A percentile compares a stretch with the other conserved stretches of the same genome.
phyloP scores from a whole-genome alignment of 1,140 invertebrate genomes.

The Drosophila rufa region DNA sequence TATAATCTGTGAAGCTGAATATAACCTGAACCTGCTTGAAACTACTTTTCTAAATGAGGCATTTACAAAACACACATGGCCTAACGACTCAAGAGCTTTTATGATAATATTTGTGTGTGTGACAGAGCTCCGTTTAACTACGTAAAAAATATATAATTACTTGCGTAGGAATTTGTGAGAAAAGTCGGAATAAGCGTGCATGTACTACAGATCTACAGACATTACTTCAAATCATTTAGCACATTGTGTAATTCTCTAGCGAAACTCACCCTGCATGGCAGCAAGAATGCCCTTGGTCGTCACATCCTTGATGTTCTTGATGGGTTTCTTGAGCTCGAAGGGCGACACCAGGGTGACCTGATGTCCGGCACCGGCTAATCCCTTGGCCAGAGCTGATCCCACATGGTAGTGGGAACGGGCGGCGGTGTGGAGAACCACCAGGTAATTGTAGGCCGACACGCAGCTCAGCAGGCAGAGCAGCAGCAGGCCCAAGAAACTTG shows the following conservation, averaged over 20 bases:
- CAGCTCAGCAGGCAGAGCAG: constrained; percentile 58
- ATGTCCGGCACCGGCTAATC: constrained; percentile 86
- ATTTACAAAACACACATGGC: not conserved
- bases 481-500: constrained; percentile 46
- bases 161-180: not conserved
- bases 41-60: too few species aligned
- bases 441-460: constrained; percentile 68
- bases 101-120: not conserved
- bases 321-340: constrained; percentile 85
- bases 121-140: not conserved
- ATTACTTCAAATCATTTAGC: not conserved
- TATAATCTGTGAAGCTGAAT: too few species aligned
- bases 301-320: constrained; percentile 87
- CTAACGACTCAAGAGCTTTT: not conserved
- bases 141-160: not conserved
- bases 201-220: not conserved
- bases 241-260: not conserved
- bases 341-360: constrained; percentile 87
- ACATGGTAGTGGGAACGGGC: constrained; percentile 87
- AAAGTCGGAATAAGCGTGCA: not conserved
- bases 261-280: constrained; percentile 55
- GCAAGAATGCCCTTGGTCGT: constrained; percentile 33
- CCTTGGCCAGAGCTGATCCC: constrained; percentile 86
- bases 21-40: not conserved
- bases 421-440: constrained; percentile 85